These are phyloP conservation scores for Prunella himalayana DNA, from an alignment of 2,113 vertebrate species.

Conservation along the genomic window DNA sequence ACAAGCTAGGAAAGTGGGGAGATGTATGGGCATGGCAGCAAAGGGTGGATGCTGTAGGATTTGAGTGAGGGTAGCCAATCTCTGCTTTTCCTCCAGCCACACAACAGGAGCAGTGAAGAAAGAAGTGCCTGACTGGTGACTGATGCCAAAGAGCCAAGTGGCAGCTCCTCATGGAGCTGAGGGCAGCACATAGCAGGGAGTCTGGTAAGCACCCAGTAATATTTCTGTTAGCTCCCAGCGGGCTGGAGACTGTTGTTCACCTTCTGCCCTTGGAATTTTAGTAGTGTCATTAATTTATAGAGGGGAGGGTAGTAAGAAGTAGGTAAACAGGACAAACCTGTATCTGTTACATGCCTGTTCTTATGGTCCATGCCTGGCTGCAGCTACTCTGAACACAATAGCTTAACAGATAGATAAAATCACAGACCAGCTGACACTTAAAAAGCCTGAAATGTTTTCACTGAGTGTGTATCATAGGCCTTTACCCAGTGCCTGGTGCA, in stretches of 20 bases:
- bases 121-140: not conserved
- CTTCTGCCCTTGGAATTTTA: not conserved
- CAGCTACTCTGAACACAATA: not conserved
- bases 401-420: slow-evolving; percentile 13
- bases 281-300: not conserved
- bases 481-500: not conserved
- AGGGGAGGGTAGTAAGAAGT: not conserved
- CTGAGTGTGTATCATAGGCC: not conserved
- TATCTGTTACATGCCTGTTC: not conserved
- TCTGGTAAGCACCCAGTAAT: not conserved
- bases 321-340: slow-evolving; percentile 56
- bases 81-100: not conserved
- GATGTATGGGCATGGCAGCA: not conserved
- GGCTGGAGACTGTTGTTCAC: not conserved
- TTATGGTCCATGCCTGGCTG: not conserved
- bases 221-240: not conserved
- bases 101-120: not conserved
- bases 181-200: not conserved
- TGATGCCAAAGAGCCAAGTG: not conserved
- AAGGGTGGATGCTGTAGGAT: not conserved
- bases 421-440: not conserved
- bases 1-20: not conserved
- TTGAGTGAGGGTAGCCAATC: not conserved
- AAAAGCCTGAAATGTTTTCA: not conserved
- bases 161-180: not conserved